These are phyloP conservation scores for Cyanocitta stelleri DNA, from an alignment of 2,113 vertebrate genomes.

Conservation along the genomic window DNA sequence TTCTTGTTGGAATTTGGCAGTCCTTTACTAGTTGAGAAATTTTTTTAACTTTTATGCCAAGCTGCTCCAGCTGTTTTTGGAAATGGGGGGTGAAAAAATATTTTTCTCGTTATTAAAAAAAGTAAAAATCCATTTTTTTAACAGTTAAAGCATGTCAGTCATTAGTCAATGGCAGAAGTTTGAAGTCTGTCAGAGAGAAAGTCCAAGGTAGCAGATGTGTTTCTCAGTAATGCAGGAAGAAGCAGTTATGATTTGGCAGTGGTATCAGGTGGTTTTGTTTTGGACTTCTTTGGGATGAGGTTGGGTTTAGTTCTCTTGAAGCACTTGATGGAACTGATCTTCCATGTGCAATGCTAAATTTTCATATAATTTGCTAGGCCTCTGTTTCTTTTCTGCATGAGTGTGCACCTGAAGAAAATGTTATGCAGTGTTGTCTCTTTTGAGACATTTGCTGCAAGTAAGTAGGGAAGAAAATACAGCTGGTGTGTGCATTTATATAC, in stretches of 20 bases:
- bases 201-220: background rate
- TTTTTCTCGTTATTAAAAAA: background rate
- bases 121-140: background rate
- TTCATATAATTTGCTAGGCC: background rate
- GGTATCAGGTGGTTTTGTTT: background rate
- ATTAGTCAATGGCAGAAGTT: background rate
- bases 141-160: background rate
- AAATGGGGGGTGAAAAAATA: constrained; percentile 3
- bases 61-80: background rate
- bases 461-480: background rate
- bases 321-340: background rate
- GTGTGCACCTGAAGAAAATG: background rate
- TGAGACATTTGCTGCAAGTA: background rate
- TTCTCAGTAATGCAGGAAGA: background rate
- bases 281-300: background rate
- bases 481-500: background rate
- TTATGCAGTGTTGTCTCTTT: background rate
- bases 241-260: background rate
- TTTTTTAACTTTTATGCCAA: background rate
- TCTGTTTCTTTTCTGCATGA: background rate
- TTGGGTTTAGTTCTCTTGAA: background rate
- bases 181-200: background rate
- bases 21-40: background rate
- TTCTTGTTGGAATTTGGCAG: constrained; percentile 25
- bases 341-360: background rate